A percentile compares a stretch with the other conserved stretches of the same genome.
These are phyloP conservation scores for Musca domestica DNA, from an alignment of 1,140 invertebrate genomes.

Conservation along the genomic window DNA sequence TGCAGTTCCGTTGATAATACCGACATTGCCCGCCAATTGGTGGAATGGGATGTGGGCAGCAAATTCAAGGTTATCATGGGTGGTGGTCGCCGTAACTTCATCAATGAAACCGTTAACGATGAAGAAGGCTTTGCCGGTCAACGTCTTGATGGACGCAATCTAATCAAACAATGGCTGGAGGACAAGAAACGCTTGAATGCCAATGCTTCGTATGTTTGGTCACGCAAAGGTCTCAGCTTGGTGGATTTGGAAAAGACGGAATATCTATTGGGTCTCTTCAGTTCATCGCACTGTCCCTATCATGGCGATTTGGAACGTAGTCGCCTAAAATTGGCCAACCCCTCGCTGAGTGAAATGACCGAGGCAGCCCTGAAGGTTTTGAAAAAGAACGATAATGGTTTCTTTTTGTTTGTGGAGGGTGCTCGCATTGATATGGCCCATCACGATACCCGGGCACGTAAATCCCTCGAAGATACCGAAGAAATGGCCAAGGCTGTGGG, in stretches of 20 bases:
- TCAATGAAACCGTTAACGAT: conserved; percentile 61
- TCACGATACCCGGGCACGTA: conserved; percentile 74
- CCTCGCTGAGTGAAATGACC: conserved; percentile 80
- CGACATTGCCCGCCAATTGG: conserved; percentile 75
- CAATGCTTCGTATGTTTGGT: conserved; percentile 64
- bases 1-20: conserved; percentile 49
- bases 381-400: conserved; percentile 75
- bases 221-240: conserved; percentile 62
- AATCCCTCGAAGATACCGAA: conserved; percentile 76
- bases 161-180: conserved; percentile 67
- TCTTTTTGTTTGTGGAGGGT: conserved; percentile 87
- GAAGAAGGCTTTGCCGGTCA: conserved; percentile 66
- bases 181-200: conserved; percentile 58
- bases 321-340: conserved; percentile 55
- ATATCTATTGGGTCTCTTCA: conserved; percentile 68
- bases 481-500: conserved; percentile 73
- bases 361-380: conserved; percentile 76
- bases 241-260: conserved; percentile 65
- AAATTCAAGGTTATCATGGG: conserved; percentile 67
- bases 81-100: conserved; percentile 69
- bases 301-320: conserved; percentile 57
- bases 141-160: conserved; percentile 59
- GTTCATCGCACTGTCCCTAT: conserved; percentile 54
- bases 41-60: conserved; percentile 65
- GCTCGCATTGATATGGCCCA: conserved; percentile 83